phyloP scores from a whole-genome alignment of 30 jellyfish, hydroid and myxozoan genomes.

The Cassiopea xamachana region DNA sequence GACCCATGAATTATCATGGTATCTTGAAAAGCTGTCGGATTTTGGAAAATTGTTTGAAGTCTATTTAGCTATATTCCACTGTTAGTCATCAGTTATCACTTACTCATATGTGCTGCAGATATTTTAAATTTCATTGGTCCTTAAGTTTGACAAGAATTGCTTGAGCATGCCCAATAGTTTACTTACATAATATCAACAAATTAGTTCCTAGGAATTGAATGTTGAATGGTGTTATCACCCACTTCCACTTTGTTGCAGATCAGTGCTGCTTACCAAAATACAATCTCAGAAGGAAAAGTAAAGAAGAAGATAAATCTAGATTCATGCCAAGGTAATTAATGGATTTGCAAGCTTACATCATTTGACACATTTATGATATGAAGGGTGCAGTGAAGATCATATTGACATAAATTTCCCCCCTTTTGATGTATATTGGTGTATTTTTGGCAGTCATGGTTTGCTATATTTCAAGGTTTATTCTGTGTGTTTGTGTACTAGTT shows the following conservation, averaged over 20 bases:
- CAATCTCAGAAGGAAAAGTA: slow-evolving; percentile 86
- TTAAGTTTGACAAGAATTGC: too few relatives aligned
- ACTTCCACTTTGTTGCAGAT: slow-evolving; percentile 28
- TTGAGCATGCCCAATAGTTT: not conserved
- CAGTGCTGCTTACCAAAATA: slow-evolving; percentile 84
- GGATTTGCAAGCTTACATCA: not conserved
- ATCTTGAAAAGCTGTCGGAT: too few relatives aligned
- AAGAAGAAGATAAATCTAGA: slow-evolving; percentile 82
- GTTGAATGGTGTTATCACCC: not conserved
- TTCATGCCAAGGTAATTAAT: slow-evolving; percentile 81
- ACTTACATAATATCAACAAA: not conserved
- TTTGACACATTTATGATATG: not conserved
- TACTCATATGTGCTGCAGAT: too few relatives aligned
- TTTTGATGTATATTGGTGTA: too few relatives aligned
- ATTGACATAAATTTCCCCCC: not conserved
- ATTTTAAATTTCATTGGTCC: too few relatives aligned
- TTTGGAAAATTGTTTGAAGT: too few relatives aligned
- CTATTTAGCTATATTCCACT: too few relatives aligned
- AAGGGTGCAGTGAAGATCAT: too few relatives aligned
- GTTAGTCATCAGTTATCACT: too few relatives aligned
- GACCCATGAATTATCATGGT: too few relatives aligned
- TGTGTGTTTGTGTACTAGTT: not conserved
- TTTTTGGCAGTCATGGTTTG: not conserved
- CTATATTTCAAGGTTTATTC: not conserved
- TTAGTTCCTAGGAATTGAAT: not conserved